Evolutionary conservation across 2,888 invertebrate genomes (phyloP), one percentile per base, ranked within the genome.

Genomic region (Liopterus haemorrhoidalis): DNA sequence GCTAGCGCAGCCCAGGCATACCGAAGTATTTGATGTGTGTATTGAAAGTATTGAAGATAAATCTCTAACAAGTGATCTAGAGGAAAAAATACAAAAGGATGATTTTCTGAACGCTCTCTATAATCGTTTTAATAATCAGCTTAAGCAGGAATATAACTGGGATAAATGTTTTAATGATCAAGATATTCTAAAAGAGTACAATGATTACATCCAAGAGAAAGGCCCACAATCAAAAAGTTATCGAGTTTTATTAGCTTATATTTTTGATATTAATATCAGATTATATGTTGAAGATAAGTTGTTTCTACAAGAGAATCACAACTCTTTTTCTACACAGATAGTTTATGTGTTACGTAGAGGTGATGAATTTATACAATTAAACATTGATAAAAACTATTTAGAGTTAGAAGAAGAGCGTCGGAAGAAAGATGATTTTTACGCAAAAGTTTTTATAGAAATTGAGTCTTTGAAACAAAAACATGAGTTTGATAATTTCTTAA

Each of bases 231-330:
- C 52, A 12, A 20, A 36, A n/a, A 48, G 49, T 32, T 52, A 50
- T 25, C 25, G 52, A 27, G 49, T 46, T 46, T 39, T 54, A n/a
- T 39, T 54, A n/a, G 52, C 50, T 4, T 35, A 46, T 22, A 36
- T 46, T 32, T 52, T 48, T 28, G 43, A 44, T 25, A 36, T 48
- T 2, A 48, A 46, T 32, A 46, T 54, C 19, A 38, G 46, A 39
- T 24, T 54, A 33, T 53, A 47, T 37, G n/a, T 42, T n/a, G n/a
- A n/a, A n/a, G n/a, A n/a, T 31, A 14, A n/a, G 43, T 25, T 49
- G 4, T 39, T 15, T 15, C 11, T 49, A 28, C 28, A 20, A 15
- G 49, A 47, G 27, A 41, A 44, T 44, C 47, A 52, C 40, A 52
- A 51, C 18, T 44, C 48, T 6, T 40, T 36, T n/a, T 31, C 49